Base-by-base conservation (phyloP, 2,797 vertebrate genomes). In the Gymnodraco acuticeps region DNA sequence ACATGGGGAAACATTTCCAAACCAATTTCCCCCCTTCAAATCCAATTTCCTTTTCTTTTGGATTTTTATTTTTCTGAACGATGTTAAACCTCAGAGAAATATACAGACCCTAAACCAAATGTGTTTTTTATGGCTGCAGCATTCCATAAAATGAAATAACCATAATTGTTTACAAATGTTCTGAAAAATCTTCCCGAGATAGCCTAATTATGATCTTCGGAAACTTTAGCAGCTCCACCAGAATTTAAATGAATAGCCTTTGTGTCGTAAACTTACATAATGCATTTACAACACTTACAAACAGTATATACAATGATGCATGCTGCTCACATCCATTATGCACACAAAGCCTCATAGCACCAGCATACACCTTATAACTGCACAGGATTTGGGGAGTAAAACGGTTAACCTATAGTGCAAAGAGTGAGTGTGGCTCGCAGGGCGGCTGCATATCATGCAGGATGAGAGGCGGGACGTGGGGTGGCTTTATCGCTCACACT, bases 401-500 rank as follows among this genome's bases (percentile, higher is more conserved):
- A 89, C 85, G 71, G 86, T 90, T 93, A 89, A 90, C 92, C 86
- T 75, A 23, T 23, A 77, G 83, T 89, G 88, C 85, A 88, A 81
- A 80, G 73, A 85, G 86, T 50, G 67, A 83, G 78, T 73, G 75
- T 52, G 83, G 65, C 82, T 80, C 81, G 79, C 82, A 83, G 88
- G 77, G 82, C 53, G 72, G 71, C 81, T 76, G 68, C 81, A 83
- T 83, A 88, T 90, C 83, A 84, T 75, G 76, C 78, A 55, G 86
- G 85, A 90, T 85, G 83, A 90, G 88, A 85, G 81, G 72, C 45
- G 70, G 83, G 84, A 87, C 70, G 56, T 81, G 77, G 86, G 87
- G 91, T 72, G 84, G 86, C 89, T 94, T 93, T 91, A 88, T 92
- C 89, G 80, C 89, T 89, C 82, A 84, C 87, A 90, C 90, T 86